A percentile compares a stretch with the other conserved stretches of the same genome.
These are phyloP conservation scores for Ceratina calcarata DNA, from an alignment of 1,140 invertebrate species.

Conservation along the genomic window DNA sequence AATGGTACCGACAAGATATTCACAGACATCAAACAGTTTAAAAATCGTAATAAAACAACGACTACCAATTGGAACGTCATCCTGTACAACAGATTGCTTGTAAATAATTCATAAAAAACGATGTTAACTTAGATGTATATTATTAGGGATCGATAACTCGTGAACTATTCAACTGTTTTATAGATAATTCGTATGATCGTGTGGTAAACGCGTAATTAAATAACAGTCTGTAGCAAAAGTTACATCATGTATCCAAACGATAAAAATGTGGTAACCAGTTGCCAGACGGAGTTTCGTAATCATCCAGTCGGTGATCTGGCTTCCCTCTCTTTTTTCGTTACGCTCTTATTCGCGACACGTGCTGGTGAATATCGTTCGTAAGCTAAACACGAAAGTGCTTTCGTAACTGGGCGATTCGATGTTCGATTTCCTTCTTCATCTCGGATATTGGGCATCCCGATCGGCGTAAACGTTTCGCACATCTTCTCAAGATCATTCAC, in stretches of 20 bases:
- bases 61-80: too few relatives aligned
- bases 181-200: too few relatives aligned
- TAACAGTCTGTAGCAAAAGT: background rate
- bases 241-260: slow-evolving; percentile 2
- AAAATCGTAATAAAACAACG: too few relatives aligned
- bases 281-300: slow-evolving; percentile 43
- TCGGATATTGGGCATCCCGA: background rate
- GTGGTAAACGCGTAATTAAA: background rate
- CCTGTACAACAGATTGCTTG: too few relatives aligned
- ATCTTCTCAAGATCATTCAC: background rate
- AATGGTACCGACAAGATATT: too few relatives aligned
- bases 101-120: too few relatives aligned
- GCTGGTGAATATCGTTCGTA: slow-evolving; percentile 25
- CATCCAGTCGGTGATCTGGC: slow-evolving; percentile 3
- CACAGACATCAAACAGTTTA: too few relatives aligned
- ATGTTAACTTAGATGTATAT: too few relatives aligned
- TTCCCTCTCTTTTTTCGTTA: slow-evolving; percentile 41
- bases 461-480: background rate
- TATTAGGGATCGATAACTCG: too few relatives aligned
- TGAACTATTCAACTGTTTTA: too few relatives aligned
- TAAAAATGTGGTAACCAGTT: slow-evolving; percentile 43
- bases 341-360: slow-evolving; percentile 44
- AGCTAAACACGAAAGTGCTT: slow-evolving; percentile 41
- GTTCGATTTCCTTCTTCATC: background rate
- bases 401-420: background rate